Percentiles rank a stretch among this genome's conserved stretches.
Conservation (phyloP, 2,888 invertebrate species). For the Noctuana brunneofusca region DNA sequence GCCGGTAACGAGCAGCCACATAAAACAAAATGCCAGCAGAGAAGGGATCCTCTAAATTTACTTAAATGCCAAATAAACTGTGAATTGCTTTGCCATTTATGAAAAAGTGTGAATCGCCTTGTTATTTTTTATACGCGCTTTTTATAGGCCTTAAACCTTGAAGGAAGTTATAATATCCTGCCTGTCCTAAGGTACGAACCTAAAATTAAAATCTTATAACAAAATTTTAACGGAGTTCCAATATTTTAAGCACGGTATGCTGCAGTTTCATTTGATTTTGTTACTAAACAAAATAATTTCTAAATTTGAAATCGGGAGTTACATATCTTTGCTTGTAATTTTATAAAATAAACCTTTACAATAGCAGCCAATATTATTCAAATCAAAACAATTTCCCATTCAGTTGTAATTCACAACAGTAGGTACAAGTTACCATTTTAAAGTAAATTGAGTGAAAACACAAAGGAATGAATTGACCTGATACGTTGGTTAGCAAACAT, state of each 20-base stretch:
- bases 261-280: no score
- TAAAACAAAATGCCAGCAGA: constrained; percentile 81
- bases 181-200: no score
- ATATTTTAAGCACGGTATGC: no score
- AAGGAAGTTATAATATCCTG: background rate
- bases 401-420: background rate
- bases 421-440: background rate
- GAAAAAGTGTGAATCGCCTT: constrained; percentile 47
- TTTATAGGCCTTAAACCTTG: constrained; percentile 12
- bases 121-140: constrained; percentile 30
- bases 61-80: constrained; percentile 82
- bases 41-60: constrained; percentile 77
- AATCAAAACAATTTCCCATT: background rate
- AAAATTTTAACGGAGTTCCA: no score
- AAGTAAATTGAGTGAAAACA: constrained; percentile 28
- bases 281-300: no score
- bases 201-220: no score
- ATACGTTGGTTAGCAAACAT: constrained; percentile 36
- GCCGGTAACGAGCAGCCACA: constrained; percentile 79
- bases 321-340: no score
- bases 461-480: constrained; percentile 39
- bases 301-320: no score
- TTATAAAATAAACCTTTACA: no score
- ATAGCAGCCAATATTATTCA: background rate
- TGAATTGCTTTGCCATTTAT: constrained; percentile 78